Evolutionary conservation across 2,113 vertebrate genomes (phyloP).

Genomic region (Reinhardtius hippoglossoides): DNA sequence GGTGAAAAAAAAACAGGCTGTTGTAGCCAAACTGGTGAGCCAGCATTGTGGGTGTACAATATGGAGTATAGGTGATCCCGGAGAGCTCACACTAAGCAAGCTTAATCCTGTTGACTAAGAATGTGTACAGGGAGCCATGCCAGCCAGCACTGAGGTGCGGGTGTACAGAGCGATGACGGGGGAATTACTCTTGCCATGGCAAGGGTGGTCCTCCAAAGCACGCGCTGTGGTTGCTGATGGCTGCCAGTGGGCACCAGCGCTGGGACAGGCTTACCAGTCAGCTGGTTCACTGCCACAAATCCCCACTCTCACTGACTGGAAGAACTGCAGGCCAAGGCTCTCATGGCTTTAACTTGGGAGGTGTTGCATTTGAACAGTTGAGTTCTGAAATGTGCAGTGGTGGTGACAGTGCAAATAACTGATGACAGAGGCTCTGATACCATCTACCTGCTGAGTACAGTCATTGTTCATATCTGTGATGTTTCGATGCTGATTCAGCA

Average conservation of each 20-base stretch:
- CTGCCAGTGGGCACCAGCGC: slow-evolving; percentile 67
- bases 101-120: slow-evolving; percentile 82
- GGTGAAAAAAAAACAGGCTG: slow-evolving; percentile 39
- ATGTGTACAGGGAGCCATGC: slow-evolving; percentile 81
- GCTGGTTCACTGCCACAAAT: slow-evolving; percentile 57
- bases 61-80: slow-evolving; percentile 69
- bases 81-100: slow-evolving; percentile 72
- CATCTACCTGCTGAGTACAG: background rate
- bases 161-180: slow-evolving; percentile 70
- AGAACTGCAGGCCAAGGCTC: slow-evolving; percentile 40
- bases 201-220: slow-evolving; percentile 71
- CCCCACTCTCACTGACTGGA: slow-evolving; percentile 50
- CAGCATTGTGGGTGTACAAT: slow-evolving; percentile 81
- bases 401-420: no score
- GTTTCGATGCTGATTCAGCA: background rate
- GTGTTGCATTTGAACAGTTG: slow-evolving; percentile 19
- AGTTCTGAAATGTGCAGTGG: background rate
- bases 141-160: slow-evolving; percentile 73
- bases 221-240: slow-evolving; percentile 39
- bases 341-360: slow-evolving; percentile 24
- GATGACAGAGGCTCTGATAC: background rate
- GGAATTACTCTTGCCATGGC: slow-evolving; percentile 77
- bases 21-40: slow-evolving; percentile 78
- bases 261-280: slow-evolving; percentile 60
- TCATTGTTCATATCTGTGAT: no score